These are phyloP conservation scores for Ethmia dodecea DNA, from an alignment of 2,888 invertebrate genomes.

Conservation along the genomic window DNA sequence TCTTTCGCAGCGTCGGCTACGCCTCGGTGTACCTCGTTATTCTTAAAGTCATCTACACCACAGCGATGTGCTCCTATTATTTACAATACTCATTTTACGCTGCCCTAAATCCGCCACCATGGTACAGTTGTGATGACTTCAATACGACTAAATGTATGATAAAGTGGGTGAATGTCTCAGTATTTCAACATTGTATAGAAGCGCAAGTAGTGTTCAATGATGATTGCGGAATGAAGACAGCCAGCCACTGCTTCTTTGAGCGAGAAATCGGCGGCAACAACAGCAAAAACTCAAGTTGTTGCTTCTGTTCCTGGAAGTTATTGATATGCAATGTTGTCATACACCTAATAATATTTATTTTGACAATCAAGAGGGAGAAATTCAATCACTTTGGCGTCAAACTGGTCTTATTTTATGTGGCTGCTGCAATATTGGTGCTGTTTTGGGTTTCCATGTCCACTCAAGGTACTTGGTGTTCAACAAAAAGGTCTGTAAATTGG, in stretches of 20 bases:
- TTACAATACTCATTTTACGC: constrained; percentile 51
- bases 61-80: constrained; percentile 53
- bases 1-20: constrained; percentile 51
- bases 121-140: constrained; percentile 54
- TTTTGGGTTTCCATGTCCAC: constrained; percentile 50
- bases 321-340: constrained; percentile 30
- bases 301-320: constrained; percentile 44
- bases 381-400: constrained; percentile 38
- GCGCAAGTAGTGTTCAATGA: constrained; percentile 45
- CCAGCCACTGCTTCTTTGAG: constrained; percentile 54
- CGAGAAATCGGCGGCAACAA: constrained; percentile 49
- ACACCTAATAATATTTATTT: constrained; percentile 33
- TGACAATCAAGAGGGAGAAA: constrained; percentile 47
- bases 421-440: constrained; percentile 36
- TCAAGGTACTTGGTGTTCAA: constrained; percentile 54
- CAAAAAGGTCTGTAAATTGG: constrained; percentile 33
- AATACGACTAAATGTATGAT: constrained; percentile 53
- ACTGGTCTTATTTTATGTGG: constrained; percentile 34
- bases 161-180: constrained; percentile 51
- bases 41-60: constrained; percentile 43
- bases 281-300: constrained; percentile 28
- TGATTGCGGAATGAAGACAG: constrained; percentile 61
- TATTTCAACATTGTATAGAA: constrained; percentile 62
- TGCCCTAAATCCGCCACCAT: constrained; percentile 50
- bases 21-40: constrained; percentile 42